Evolutionary conservation across 1,140 invertebrate genomes (phyloP), one percentile per base, ranked within the genome.

Genomic region (Agrypnia vestita): DNA sequence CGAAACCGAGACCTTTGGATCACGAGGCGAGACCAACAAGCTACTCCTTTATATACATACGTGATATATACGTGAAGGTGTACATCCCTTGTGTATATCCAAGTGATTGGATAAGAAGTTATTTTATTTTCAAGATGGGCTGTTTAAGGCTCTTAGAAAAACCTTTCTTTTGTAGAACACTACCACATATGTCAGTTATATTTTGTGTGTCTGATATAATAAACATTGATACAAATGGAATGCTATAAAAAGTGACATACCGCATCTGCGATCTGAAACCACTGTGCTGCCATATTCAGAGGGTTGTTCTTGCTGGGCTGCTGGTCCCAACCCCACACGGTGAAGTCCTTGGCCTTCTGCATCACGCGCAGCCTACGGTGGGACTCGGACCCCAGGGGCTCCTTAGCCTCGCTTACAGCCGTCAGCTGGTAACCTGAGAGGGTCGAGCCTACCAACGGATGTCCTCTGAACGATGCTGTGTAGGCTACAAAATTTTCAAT

Each of bases 401-500:
- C 11, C 12, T 35, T 19, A 9, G 21, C 21, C 19, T 73, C 71
- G 4, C 17, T 35, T 25, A 73, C 71, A 8, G 25, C 11, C 49
- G 49, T 25, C 10, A 73, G 47, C 4, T 4, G 4, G 8, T n/a
- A 10, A 0, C 49, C 71, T 0, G 8, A 3, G 1, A 56, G 8
- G 19, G 11, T 21, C 4, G 8, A 9, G 6, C 71, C 71, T 0
- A 43, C 13, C 49, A 73, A 43, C 4, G 71, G 71, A 1, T 35
- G 47, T 9, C 71, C 71, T 12, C 71, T 15, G 21, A 73, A 53
- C 0, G 71, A 73, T n/a, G 71, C 71, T 10, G 49, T 73, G 1
- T 10, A 55, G 43, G 51, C 71, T 73, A 12, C 0, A 73, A 73
- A 12, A 35, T 3, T 10, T 10, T 6, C 53, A 15, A 56, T 56